phyloP scores from a whole-genome alignment of 2,888 invertebrate genomes.

The Autographa gamma region DNA sequence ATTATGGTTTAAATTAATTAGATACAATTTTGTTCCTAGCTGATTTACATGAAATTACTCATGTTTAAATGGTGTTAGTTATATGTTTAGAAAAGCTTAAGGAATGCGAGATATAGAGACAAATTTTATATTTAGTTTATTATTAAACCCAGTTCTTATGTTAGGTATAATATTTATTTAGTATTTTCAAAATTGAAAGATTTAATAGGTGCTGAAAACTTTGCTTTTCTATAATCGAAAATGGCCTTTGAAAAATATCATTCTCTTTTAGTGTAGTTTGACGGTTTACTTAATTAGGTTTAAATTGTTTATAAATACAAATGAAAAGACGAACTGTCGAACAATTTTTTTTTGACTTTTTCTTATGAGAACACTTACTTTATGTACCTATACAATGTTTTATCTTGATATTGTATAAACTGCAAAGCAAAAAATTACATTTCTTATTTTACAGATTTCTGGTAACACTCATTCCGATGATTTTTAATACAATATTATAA shows the following conservation, averaged over 20 bases:
- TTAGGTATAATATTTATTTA: slow-evolving; percentile 9
- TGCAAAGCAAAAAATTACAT: neutral
- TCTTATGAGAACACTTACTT: too few species aligned
- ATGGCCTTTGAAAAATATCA: neutral
- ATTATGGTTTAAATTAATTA: slow-evolving; percentile 31
- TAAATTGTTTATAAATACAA: neutral
- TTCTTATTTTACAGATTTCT: neutral
- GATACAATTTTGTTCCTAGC: slow-evolving; percentile 47
- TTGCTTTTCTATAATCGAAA: neutral
- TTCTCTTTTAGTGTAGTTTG: neutral
- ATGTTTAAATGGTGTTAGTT: slow-evolving; percentile 48
- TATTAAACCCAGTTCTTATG: slow-evolving; percentile 9
- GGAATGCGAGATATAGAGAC: slow-evolving; percentile 10
- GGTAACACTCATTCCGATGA: neutral
- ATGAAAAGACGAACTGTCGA: too few species aligned
- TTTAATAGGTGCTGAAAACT: neutral
- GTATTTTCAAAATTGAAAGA: neutral
- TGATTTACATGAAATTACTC: slow-evolving; percentile 45
- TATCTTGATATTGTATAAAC: neutral
- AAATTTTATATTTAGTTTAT: neutral
- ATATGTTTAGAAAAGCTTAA: slow-evolving; percentile 33
- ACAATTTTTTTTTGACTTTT: too few species aligned
- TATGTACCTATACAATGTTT: neutral
- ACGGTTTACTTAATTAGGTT: neutral
- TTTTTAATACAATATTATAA: neutral